Evolutionary conservation across 2,113 vertebrate genomes (phyloP).

Genomic region (Toxotes chatareus): DNA sequence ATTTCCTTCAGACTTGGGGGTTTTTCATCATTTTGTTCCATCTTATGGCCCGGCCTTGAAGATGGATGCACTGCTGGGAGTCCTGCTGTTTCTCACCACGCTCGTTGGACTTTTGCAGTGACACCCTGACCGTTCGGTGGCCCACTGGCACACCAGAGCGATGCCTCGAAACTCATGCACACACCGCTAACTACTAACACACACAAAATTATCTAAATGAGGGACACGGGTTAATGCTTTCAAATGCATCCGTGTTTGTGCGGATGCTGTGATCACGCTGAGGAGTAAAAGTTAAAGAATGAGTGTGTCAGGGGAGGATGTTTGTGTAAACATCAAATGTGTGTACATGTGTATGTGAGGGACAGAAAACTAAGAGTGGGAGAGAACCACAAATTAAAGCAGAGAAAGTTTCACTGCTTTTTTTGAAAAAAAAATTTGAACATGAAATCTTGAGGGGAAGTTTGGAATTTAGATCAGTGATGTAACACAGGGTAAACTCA

Average conservation of each 20-base stretch:
- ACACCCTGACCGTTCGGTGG: slow-evolving; percentile 45
- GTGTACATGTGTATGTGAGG: not conserved
- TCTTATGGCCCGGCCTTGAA: slow-evolving; percentile 60
- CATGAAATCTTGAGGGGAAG: slow-evolving; percentile 2
- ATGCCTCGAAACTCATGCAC: slow-evolving; percentile 24
- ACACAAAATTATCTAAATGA: slow-evolving; percentile 56
- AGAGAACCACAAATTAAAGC: slow-evolving; percentile 21
- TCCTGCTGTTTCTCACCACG: slow-evolving; percentile 59
- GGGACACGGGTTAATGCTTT: slow-evolving; percentile 52
- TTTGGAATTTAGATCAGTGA: slow-evolving; percentile 55
- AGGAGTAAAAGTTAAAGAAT: not conserved
- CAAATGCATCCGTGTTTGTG: slow-evolving; percentile 19
- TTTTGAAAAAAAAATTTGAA: not conserved
- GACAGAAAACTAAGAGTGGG: slow-evolving; percentile 5
- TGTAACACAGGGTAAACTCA: slow-evolving; percentile 54
- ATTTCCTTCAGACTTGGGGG: slow-evolving; percentile 46
- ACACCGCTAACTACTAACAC: slow-evolving; percentile 18
- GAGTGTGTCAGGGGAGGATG: slow-evolving; percentile 20
- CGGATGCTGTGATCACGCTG: slow-evolving; percentile 20
- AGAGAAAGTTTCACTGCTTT: not conserved
- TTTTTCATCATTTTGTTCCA: slow-evolving; percentile 71
- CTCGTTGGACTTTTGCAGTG: slow-evolving; percentile 65
- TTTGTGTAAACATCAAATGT: slow-evolving; percentile 19
- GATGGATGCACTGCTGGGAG: slow-evolving; percentile 64
- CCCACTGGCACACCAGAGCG: slow-evolving; percentile 41